Evolutionary conservation across 2,113 vertebrate genomes (phyloP).

Genomic region (Melanocharis versteri): DNA sequence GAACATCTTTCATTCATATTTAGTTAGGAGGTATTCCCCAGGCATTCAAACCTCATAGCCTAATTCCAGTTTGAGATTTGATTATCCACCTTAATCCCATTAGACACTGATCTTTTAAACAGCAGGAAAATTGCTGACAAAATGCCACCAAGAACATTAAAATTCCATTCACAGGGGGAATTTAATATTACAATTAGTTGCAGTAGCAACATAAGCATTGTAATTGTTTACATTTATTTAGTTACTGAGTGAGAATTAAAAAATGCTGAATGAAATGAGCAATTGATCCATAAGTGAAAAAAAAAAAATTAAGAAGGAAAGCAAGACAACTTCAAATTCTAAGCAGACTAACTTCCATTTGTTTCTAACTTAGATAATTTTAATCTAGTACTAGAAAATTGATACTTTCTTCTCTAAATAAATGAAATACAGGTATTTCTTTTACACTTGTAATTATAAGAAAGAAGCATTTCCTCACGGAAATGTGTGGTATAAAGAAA

Average conservation of each 20-base stretch:
- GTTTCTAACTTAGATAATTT: not conserved
- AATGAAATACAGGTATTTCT: not conserved
- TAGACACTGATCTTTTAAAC: slow-evolving; percentile 73
- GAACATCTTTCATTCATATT: slow-evolving; percentile 63
- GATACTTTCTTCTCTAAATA: not conserved
- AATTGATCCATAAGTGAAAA: not conserved
- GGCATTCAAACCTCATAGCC: slow-evolving; percentile 34
- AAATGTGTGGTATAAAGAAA: not conserved
- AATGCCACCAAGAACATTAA: slow-evolving; percentile 58
- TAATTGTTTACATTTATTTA: slow-evolving; percentile 59
- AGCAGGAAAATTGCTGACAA: slow-evolving; percentile 74
- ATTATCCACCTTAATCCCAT: slow-evolving; percentile 77
- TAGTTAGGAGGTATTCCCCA: slow-evolving; percentile 39
- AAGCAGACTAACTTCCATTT: not conserved
- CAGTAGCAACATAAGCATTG: slow-evolving; percentile 40
- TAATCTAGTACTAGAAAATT: not conserved
- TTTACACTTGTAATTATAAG: not conserved
- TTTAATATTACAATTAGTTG: slow-evolving; percentile 64
- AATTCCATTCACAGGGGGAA: slow-evolving; percentile 37
- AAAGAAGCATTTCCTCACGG: not conserved
- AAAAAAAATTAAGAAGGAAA: not conserved
- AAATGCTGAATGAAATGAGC: slow-evolving; percentile 13
- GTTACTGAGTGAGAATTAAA: slow-evolving; percentile 21
- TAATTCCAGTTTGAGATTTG: slow-evolving; percentile 70
- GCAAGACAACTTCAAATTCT: not conserved